A percentile compares a stretch with the other conserved stretches of the same genome.
These are phyloP conservation scores for Physocephala rufipes DNA, from an alignment of 2,888 invertebrate genomes.

Conservation along the genomic window DNA sequence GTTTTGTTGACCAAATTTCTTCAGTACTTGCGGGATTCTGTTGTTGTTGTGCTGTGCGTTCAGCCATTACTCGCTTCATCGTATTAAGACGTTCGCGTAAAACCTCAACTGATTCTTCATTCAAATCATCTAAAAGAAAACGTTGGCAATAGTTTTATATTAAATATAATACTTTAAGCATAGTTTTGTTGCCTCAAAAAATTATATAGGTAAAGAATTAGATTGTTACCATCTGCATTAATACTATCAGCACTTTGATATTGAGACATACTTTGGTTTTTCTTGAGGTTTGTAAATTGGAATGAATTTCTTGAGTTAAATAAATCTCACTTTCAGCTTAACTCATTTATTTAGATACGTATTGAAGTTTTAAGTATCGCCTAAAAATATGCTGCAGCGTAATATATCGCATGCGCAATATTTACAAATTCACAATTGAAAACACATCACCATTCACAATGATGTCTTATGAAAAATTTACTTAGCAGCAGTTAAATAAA, in stretches of 20 bases:
- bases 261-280: slow-evolving; percentile 21
- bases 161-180: too few relatives aligned
- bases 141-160: too few relatives aligned
- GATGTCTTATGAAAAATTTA: slow-evolving; percentile 32
- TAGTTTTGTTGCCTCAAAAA: background rate
- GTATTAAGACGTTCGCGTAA: slow-evolving; percentile 78
- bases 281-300: background rate
- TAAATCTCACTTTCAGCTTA: slow-evolving; percentile 4
- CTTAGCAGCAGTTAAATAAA: slow-evolving; percentile 1
- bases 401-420: background rate
- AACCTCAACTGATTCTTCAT: slow-evolving; percentile 81
- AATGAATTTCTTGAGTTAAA: slow-evolving; percentile 6
- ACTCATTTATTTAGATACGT: background rate
- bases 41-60: slow-evolving; percentile 69
- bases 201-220: background rate
- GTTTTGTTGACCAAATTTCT: slow-evolving; percentile 62
- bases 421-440: background rate
- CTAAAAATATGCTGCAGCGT: slow-evolving; percentile 10
- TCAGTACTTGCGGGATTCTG: slow-evolving; percentile 61
- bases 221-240: background rate
- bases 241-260: slow-evolving; percentile 20
- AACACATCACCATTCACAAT: slow-evolving; percentile 17
- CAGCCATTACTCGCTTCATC: slow-evolving; percentile 85
- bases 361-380: slow-evolving; percentile 14
- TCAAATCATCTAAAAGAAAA: slow-evolving; percentile 59